Evolutionary conservation across 2,888 invertebrate species (phyloP), one percentile per base, ranked within the genome.

Genomic region (Eilema caniola): DNA sequence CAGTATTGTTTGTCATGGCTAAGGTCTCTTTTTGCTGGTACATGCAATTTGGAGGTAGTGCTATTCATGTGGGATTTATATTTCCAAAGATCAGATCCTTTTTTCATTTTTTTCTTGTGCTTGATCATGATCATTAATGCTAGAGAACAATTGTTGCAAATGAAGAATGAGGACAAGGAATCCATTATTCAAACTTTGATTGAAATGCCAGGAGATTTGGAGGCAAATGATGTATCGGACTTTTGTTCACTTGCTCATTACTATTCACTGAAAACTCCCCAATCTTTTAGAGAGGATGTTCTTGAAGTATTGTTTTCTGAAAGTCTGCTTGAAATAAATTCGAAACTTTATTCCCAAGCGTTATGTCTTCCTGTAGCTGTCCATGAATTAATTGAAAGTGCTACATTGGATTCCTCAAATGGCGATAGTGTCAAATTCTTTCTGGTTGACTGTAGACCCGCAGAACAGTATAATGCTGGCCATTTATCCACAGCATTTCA

Each of bases 401-500:
- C 97, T 3, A 96, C 97, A 25, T 95, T 96, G 67, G 97, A 97
- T 87, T 90, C 96, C 59, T 89, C 93, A 24, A 96, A 96, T 82
- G 92, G 96, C 57, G 97, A 97, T 82, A 96, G 93, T 76, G 97
- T 98, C 0, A 96, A 98, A 83, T 99, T 99, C 92, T 99, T 99
- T 92, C 96, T 99, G 77, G 99, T 99, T 12, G 99, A 99, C 92
- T 99, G 99, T 90, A 96, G 99, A 77, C 99, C 99, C 12, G 97
- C 98, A 16, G 99, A 99, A 79, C 99, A 99, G 88, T 99, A 99
- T 89, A 99, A 99, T 94, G 97, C 98, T 69, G 99, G 99, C 0
- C 99, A 99, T 95, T 96, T 99, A 79, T 98, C 99, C 1, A 99
- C 99, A 67, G 99, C 99, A 69, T 99, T 99, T 95, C 99, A 99